Conservation (phyloP, 2,113 vertebrate genomes). For the Australoheros scitulus region DNA sequence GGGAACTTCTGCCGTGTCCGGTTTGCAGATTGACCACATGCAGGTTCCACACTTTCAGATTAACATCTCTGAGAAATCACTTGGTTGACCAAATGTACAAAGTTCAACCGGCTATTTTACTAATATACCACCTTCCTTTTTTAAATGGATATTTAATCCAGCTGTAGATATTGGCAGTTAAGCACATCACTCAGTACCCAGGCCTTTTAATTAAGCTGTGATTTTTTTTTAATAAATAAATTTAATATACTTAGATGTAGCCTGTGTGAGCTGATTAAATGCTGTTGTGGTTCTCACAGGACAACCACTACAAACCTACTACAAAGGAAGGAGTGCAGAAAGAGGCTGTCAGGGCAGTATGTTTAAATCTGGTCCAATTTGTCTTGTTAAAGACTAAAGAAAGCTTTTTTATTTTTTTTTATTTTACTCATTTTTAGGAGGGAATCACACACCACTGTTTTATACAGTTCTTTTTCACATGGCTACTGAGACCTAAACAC, state of each 20-base stretch:
- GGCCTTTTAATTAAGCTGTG: neutral
- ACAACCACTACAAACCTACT: neutral
- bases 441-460: too few relatives aligned
- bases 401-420: too few relatives aligned
- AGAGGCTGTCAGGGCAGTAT: neutral
- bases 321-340: neutral
- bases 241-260: neutral
- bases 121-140: neutral
- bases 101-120: neutral
- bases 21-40: neutral
- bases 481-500: too few relatives aligned
- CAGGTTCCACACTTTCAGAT: neutral
- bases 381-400: too few relatives aligned
- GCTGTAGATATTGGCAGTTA: neutral
- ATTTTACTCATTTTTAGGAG: too few relatives aligned
- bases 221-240: accelerated
- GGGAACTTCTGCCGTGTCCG: too few relatives aligned
- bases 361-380: neutral
- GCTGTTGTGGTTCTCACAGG: too few relatives aligned
- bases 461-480: too few relatives aligned
- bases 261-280: too few relatives aligned
- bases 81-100: accelerated
- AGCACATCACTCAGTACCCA: neutral
- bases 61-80: neutral
- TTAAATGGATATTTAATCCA: neutral